Evolutionary conservation across 2,113 vertebrate species (phyloP).

Genomic region (Sinocyclocheilus rhinocerous): DNA sequence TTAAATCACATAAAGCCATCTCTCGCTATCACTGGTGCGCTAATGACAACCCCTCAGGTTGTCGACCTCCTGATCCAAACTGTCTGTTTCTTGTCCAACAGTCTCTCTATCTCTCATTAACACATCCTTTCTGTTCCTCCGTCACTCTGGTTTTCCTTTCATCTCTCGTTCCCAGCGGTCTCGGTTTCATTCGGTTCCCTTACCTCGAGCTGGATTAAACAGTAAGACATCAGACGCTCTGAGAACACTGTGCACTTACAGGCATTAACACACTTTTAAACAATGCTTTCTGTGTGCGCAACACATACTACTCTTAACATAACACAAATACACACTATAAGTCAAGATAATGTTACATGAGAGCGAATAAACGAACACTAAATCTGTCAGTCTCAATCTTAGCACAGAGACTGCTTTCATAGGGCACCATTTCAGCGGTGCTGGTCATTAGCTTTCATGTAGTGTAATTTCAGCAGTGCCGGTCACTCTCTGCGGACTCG

Average conservation of each 20-base stretch:
- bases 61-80: constrained; percentile 15
- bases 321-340: neutral
- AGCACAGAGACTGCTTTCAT: constrained; percentile 43
- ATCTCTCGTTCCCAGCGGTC: constrained; percentile 27
- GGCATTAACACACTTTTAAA: constrained; percentile 14
- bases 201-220: constrained; percentile 21
- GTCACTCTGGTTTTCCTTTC: constrained; percentile 17
- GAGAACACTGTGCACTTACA: constrained; percentile 14
- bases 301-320: constrained; percentile 1
- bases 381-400: constrained; percentile 19
- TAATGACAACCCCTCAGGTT: constrained; percentile 17
- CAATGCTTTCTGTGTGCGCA: neutral
- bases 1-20: constrained; percentile 3
- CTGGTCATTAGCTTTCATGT: constrained; percentile 33
- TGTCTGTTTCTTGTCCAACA: neutral
- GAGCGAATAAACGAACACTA: neutral
- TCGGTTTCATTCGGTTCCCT: constrained; percentile 21
- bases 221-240: constrained; percentile 29
- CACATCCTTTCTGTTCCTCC: constrained; percentile 6
- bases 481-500: constrained; percentile 45
- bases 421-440: constrained; percentile 28
- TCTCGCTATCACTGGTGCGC: neutral
- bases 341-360: constrained; percentile 22
- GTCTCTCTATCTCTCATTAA: constrained; percentile 21
- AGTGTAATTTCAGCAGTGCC: constrained; percentile 50